These are phyloP conservation scores for Drosophila rellima DNA, from an alignment of 2,888 invertebrate species.

Conservation along the genomic window DNA sequence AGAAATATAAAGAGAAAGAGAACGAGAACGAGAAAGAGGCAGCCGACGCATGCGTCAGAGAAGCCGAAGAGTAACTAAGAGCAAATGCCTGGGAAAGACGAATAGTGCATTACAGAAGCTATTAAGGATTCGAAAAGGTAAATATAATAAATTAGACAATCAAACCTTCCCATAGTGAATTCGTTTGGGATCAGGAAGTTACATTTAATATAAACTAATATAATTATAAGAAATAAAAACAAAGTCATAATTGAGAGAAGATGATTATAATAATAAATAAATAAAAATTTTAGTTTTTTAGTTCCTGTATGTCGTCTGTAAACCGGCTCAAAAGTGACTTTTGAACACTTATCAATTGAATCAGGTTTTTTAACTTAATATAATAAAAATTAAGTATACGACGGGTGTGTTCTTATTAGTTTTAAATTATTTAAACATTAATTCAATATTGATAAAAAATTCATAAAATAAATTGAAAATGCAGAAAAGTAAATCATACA, in stretches of 20 bases:
- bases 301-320: not conserved
- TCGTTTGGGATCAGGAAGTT: too few species aligned
- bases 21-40: not conserved
- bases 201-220: too few species aligned
- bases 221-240: too few species aligned
- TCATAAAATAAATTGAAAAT: not conserved
- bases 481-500: too few species aligned
- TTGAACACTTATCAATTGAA: not conserved
- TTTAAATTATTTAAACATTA: not conserved
- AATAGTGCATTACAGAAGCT: not conserved
- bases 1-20: not conserved
- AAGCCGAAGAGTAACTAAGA: constrained; percentile 19
- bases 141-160: constrained; percentile 5
- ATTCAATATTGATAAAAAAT: not conserved
- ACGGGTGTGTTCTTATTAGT: not conserved
- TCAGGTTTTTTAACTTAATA: not conserved
- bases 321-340: constrained; percentile 1
- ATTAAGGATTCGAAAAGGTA: constrained; percentile 18
- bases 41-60: constrained; percentile 28
- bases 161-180: not conserved
- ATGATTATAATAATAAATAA: not conserved
- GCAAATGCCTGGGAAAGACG: constrained; percentile 1
- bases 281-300: not conserved
- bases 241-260: too few species aligned
- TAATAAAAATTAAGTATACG: constrained; percentile 1